Percentiles rank a stretch among this genome's conserved stretches.
Conservation (phyloP, 1,140 invertebrate genomes). For the Solenopsis invicta region DNA sequence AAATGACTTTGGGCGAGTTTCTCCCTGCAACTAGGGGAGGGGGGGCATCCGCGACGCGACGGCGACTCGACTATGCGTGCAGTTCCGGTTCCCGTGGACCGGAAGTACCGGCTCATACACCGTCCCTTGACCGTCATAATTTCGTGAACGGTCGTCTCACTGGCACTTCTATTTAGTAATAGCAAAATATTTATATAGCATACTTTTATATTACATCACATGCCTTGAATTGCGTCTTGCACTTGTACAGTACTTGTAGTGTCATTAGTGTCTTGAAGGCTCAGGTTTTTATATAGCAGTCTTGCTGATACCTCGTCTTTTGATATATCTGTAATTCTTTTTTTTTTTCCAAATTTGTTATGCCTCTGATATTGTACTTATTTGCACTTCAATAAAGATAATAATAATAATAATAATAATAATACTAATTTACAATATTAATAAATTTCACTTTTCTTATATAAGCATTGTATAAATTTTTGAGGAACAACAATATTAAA, state of each 20-base stretch:
- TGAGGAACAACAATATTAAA: neutral
- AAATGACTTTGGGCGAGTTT: slow-evolving; percentile 79
- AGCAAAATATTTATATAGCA: neutral
- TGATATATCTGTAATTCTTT: too few relatives aligned
- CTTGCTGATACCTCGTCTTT: too few relatives aligned
- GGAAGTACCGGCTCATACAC: slow-evolving; percentile 63
- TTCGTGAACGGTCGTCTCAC: neutral
- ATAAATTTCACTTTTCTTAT: neutral
- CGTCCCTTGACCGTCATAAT: neutral
- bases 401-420: too few relatives aligned
- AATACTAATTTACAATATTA: too few relatives aligned
- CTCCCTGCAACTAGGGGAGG: slow-evolving; percentile 48
- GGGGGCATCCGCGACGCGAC: slow-evolving; percentile 60
- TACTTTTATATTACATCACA: too few relatives aligned
- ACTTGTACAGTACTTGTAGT: too few relatives aligned
- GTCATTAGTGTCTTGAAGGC: too few relatives aligned
- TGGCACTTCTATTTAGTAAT: neutral
- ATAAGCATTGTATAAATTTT: neutral
- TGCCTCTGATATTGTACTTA: too few relatives aligned
- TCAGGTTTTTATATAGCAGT: too few relatives aligned
- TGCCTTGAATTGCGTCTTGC: too few relatives aligned
- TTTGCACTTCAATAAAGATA: too few relatives aligned
- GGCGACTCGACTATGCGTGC: slow-evolving; percentile 63
- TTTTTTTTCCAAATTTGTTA: too few relatives aligned
- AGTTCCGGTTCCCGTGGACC: slow-evolving; percentile 67